Percentiles rank a stretch among this genome's conserved stretches.
Conservation (phyloP, 1,140 invertebrate species). For the Lepidurus packardi region DNA sequence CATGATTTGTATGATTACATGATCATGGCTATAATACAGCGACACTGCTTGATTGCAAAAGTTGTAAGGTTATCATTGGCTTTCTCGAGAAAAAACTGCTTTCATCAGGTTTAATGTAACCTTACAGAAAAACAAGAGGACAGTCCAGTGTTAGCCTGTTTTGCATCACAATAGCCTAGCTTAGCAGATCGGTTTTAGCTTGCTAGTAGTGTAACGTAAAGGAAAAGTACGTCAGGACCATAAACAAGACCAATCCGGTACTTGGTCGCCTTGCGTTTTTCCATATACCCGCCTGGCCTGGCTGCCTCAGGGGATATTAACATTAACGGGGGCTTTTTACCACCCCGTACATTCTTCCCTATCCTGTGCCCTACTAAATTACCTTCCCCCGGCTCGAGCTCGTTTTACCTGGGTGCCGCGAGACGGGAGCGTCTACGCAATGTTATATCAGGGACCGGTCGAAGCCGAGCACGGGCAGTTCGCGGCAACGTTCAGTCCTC, state of each 20-base stretch:
- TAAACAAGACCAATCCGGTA: conserved; percentile 12
- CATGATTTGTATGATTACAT: background rate
- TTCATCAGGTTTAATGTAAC: background rate
- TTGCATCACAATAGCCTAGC: background rate
- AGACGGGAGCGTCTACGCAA: conserved; percentile 5
- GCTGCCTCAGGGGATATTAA: background rate
- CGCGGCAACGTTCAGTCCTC: conserved; percentile 6
- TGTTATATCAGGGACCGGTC: conserved; percentile 18
- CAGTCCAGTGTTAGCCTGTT: background rate
- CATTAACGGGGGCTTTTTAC: background rate
- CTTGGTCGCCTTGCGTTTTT: background rate
- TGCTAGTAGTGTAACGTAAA: background rate
- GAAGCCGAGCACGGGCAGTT: conserved; percentile 11
- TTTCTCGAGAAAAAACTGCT: background rate
- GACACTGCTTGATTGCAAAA: background rate
- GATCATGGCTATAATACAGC: background rate
- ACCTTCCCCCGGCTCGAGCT: background rate
- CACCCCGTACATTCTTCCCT: background rate
- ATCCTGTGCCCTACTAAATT: conserved; percentile 15
- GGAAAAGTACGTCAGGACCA: background rate
- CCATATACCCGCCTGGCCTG: background rate
- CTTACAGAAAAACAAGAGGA: background rate
- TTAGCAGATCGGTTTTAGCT: background rate
- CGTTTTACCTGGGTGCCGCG: conserved; percentile 8
- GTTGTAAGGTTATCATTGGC: background rate